Percentiles rank a stretch among this genome's conserved stretches.
Evolutionary conservation across 2,113 vertebrate species (phyloP).

Genomic region (Rhadina sibilatrix): DNA sequence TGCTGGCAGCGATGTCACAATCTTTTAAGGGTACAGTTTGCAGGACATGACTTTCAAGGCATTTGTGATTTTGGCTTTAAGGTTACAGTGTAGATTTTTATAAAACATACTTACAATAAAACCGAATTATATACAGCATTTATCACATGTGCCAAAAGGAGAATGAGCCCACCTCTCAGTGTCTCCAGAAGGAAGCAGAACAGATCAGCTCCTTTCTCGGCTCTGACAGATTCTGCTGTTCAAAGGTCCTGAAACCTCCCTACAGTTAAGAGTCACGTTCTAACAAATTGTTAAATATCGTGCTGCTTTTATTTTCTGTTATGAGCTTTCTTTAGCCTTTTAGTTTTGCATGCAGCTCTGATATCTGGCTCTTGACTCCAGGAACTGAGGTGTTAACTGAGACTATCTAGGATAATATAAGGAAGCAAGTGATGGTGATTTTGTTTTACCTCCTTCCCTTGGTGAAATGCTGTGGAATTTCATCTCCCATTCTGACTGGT

Average conservation of each 20-base stretch:
- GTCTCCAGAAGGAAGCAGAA: background rate
- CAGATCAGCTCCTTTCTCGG: background rate
- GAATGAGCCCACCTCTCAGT: rapidly evolving
- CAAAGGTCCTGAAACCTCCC: background rate
- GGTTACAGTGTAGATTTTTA: too few relatives aligned
- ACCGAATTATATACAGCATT: too few relatives aligned
- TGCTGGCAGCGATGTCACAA: too few relatives aligned
- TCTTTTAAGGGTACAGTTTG: too few relatives aligned
- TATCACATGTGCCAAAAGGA: too few relatives aligned
- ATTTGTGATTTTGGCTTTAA: too few relatives aligned
- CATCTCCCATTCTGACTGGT: background rate
- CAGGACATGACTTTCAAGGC: too few relatives aligned
- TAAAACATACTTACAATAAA: too few relatives aligned
- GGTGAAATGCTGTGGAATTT: background rate
- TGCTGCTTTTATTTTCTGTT: background rate
- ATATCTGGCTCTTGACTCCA: background rate
- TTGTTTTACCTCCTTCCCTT: background rate
- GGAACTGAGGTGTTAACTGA: background rate
- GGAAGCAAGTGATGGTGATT: background rate
- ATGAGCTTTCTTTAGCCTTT: background rate
- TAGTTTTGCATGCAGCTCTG: background rate
- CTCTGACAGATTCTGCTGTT: background rate
- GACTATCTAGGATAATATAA: background rate
- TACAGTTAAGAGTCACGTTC: background rate
- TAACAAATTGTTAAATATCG: background rate